Evolutionary conservation across 2,888 invertebrate species (phyloP).

Genomic region (Athalia rosae): DNA sequence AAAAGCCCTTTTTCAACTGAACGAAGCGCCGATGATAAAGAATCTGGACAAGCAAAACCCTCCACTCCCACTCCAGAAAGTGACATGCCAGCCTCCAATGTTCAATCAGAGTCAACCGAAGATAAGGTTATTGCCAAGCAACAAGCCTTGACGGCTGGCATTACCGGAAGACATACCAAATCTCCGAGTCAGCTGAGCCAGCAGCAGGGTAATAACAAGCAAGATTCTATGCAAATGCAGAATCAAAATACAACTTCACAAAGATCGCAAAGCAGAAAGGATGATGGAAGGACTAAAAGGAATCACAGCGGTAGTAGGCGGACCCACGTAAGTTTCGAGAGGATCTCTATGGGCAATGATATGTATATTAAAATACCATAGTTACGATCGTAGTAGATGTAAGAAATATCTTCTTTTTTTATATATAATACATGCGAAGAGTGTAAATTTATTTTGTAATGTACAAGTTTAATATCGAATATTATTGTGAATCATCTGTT

Average conservation of each 20-base stretch:
- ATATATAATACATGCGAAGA: too few species aligned
- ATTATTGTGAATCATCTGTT: too few species aligned
- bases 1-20: conserved; percentile 82
- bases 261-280: conserved; percentile 64
- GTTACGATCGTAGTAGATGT: not conserved
- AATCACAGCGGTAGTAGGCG: conserved; percentile 69
- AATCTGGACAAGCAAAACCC: conserved; percentile 57
- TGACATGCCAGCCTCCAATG: conserved; percentile 62
- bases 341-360: not conserved
- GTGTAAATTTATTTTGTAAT: not conserved
- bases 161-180: conserved; percentile 75
- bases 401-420: not conserved
- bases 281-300: conserved; percentile 66
- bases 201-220: conserved; percentile 51
- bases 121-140: conserved; percentile 83
- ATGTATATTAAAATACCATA: conserved; percentile 45
- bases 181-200: conserved; percentile 63
- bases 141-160: conserved; percentile 81
- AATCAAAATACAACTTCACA: conserved; percentile 54
- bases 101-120: conserved; percentile 71
- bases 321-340: conserved; percentile 52
- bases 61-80: conserved; percentile 66
- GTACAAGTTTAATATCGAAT: not conserved
- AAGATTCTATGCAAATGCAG: conserved; percentile 55
- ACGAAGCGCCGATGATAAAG: conserved; percentile 73